phyloP scores from a whole-genome alignment of 2,797 vertebrate genomes.

The Zonotrichia albicollis region DNA sequence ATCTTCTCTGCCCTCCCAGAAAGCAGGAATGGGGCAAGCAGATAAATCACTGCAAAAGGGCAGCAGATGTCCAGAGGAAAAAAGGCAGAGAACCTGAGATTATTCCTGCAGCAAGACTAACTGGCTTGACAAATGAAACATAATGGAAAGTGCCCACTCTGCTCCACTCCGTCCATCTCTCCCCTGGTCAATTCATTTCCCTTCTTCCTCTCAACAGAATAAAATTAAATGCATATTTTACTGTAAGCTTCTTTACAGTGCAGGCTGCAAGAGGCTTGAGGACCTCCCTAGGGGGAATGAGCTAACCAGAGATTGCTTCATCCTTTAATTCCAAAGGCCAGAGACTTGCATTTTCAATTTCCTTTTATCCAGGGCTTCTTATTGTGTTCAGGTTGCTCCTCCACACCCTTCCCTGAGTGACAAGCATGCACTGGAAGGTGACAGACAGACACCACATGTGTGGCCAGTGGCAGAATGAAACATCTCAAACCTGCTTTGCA shows the following conservation, averaged over 20 bases:
- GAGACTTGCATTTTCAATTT: constrained; percentile 52
- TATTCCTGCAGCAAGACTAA: constrained; percentile 55
- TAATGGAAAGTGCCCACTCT: background rate
- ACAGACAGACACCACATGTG: background rate
- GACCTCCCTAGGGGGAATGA: background rate
- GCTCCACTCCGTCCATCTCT: background rate
- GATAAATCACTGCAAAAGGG: background rate
- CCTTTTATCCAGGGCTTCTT: constrained; percentile 11
- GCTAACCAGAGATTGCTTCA: background rate
- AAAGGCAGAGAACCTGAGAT: background rate
- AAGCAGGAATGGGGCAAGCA: background rate
- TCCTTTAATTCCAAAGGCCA: constrained; percentile 38
- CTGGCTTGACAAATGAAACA: constrained; percentile 39
- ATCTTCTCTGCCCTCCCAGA: background rate
- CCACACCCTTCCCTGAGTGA: background rate
- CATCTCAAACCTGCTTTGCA: background rate
- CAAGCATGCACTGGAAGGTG: background rate
- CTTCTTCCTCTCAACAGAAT: constrained; percentile 29
- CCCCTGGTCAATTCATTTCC: constrained; percentile 28
- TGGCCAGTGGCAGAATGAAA: background rate
- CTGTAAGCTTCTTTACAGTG: constrained; percentile 50
- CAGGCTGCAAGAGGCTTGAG: constrained; percentile 1
- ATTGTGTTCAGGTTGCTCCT: background rate
- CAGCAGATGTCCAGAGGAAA: constrained; percentile 19
- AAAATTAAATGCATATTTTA: constrained; percentile 20